A percentile compares a stretch with the other conserved stretches of the same genome.
Evolutionary conservation across 2,797 vertebrate species (phyloP).

Genomic region (Remorina albescens): DNA sequence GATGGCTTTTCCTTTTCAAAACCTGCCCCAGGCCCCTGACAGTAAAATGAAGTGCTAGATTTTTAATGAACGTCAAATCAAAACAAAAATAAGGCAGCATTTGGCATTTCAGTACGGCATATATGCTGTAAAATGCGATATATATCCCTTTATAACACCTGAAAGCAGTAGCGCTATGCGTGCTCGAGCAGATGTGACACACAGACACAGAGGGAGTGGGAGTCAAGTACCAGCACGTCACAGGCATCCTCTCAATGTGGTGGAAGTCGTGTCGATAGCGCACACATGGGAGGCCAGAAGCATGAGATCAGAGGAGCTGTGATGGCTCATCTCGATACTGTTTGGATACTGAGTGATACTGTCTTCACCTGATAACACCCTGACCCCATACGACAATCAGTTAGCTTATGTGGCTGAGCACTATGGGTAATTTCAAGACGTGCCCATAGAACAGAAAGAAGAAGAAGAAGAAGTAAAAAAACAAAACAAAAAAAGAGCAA

Average conservation of each 20-base stretch:
- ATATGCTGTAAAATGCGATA: slow-evolving; percentile 74
- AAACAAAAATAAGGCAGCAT: slow-evolving; percentile 85
- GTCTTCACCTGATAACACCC: slow-evolving; percentile 67
- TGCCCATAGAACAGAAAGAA: slow-evolving; percentile 37
- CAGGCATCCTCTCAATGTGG: slow-evolving; percentile 55
- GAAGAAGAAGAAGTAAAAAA: slow-evolving; percentile 13
- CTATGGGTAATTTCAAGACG: slow-evolving; percentile 58
- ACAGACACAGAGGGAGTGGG: slow-evolving; percentile 21
- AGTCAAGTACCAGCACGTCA: slow-evolving; percentile 64
- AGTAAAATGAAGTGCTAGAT: slow-evolving; percentile 62
- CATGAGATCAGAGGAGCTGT: slow-evolving; percentile 62
- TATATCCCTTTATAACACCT: slow-evolving; percentile 80
- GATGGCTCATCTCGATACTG: slow-evolving; percentile 62
- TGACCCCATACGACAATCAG: slow-evolving; percentile 53
- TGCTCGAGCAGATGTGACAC: slow-evolving; percentile 69
- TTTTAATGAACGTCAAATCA: slow-evolving; percentile 49
- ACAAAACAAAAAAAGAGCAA: slow-evolving; percentile 49
- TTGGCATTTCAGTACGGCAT: slow-evolving; percentile 84
- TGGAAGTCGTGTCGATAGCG: slow-evolving; percentile 63
- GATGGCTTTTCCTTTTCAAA: slow-evolving; percentile 62
- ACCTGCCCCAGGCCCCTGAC: slow-evolving; percentile 21
- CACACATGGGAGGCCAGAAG: slow-evolving; percentile 63
- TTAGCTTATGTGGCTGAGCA: slow-evolving; percentile 74
- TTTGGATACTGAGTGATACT: slow-evolving; percentile 51
- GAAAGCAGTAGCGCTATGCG: slow-evolving; percentile 74